Evolutionary conservation across 1,140 invertebrate genomes (phyloP), one percentile per base, ranked within the genome.

Genomic region (Lordiphosa clarofinis): DNA sequence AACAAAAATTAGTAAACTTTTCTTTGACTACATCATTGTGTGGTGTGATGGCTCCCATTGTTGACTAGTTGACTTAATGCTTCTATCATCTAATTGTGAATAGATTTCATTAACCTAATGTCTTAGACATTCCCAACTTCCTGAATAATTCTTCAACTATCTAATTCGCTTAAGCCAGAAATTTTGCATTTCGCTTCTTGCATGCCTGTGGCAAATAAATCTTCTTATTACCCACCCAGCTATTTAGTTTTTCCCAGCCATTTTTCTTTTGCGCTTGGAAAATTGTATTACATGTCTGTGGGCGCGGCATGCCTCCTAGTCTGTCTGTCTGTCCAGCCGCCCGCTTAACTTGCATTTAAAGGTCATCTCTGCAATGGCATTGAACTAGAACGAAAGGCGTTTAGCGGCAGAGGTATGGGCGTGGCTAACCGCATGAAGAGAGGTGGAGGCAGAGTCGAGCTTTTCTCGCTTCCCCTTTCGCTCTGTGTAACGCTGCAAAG

Each of bases 291-390:
- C n/a, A 52, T 56, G 43, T 70, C 38, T 59, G 39, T 13, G 56
- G 21, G 28, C 39, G 11, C 8, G 28, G 42, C 37, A 39, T 28
- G 24, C 48, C 48, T 10, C 9, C 11, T 13, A 33, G 12, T 37
- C 4, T 39, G 12, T 37, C 4, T 57, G 62, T 44, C 36, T 60
- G 31, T 21, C 44, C 58, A 33, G 62, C 40, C 42, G 50, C 54
- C 52, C 47, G 57, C 48, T 73, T 61, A 65, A 70, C 69, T 73
- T 79, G 75, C 75, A 81, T 79, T 79, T 79, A 79, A 73, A 79
- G 74, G 74, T 79, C 74, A 73, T 79, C 74, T 59, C 55, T 68
- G 64, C 21, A 68, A 59, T 57, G 57, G 68, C 73, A 76, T 53
- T 76, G 73, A 78, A 78, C 74, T 73, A 68, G 64, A 73, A 73